These are phyloP conservation scores for Itoplectis maculator DNA, from an alignment of 2,888 invertebrate genomes.

Conservation along the genomic window DNA sequence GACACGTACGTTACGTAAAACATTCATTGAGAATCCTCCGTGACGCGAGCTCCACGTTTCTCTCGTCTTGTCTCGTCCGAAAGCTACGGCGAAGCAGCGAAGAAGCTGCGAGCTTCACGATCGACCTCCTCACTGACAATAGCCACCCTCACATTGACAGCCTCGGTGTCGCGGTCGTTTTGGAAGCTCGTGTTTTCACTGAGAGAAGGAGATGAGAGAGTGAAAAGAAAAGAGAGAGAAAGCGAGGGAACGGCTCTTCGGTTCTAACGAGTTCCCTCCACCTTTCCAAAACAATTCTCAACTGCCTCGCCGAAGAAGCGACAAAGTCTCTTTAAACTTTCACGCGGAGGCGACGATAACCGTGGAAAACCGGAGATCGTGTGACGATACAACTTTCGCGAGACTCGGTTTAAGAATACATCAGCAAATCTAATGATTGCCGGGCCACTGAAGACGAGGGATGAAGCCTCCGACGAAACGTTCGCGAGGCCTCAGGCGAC, in stretches of 20 bases:
- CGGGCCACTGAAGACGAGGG: background rate
- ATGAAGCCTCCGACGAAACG: constrained; percentile 22
- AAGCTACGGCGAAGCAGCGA: background rate
- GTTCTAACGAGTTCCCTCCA: constrained; percentile 14
- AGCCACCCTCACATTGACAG: background rate
- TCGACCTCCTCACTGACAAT: background rate
- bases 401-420: constrained; percentile 40
- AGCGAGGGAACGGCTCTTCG: too few species aligned
- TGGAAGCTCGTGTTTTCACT: constrained; percentile 32
- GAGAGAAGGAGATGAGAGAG: too few species aligned
- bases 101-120: constrained; percentile 7
- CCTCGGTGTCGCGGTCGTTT: constrained; percentile 17
- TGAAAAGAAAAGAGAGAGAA: too few species aligned
- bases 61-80: background rate
- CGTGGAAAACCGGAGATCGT: constrained; percentile 2
- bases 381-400: constrained; percentile 21
- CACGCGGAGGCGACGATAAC: constrained; percentile 19
- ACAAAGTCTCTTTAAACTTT: constrained; percentile 62
- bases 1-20: constrained; percentile 48
- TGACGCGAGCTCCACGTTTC: constrained; percentile 14
- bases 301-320: constrained; percentile 41
- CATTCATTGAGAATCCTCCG: constrained; percentile 51
- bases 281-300: constrained; percentile 43
- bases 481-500: background rate
- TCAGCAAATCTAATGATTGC: constrained; percentile 20